These are phyloP conservation scores for Clarias laeviceps DNA, from an alignment of 2,797 vertebrate species.

Conservation along the genomic window DNA sequence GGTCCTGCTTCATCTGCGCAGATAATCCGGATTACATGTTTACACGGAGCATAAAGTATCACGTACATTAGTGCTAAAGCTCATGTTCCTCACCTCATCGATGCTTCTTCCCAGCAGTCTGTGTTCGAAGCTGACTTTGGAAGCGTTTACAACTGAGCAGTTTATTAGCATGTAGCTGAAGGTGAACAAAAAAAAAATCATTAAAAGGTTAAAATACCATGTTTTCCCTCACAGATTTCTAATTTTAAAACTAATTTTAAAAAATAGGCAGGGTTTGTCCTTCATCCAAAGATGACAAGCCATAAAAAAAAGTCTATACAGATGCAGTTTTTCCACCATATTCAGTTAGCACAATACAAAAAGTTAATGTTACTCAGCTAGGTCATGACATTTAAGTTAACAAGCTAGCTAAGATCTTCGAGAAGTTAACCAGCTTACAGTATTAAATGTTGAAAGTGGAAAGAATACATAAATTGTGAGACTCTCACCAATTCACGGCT, in stretches of 20 bases:
- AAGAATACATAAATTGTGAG: too few relatives aligned
- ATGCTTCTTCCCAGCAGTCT: slow-evolving; percentile 63
- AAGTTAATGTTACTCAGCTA: too few relatives aligned
- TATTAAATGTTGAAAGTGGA: too few relatives aligned
- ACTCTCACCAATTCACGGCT: slow-evolving; percentile 81
- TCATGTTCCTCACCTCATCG: slow-evolving; percentile 63
- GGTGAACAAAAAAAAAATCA: background rate
- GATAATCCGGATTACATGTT: background rate
- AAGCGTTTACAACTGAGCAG: slow-evolving; percentile 72
- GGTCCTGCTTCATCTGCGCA: slow-evolving; percentile 61
- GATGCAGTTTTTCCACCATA: too few relatives aligned
- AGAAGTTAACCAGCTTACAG: too few relatives aligned
- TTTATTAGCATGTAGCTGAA: slow-evolving; percentile 82
- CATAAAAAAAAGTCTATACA: background rate
- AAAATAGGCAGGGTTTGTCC: background rate
- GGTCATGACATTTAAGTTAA: too few relatives aligned
- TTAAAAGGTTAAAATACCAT: background rate
- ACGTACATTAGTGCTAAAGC: background rate
- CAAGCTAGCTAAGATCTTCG: too few relatives aligned
- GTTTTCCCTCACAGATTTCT: background rate
- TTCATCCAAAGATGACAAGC: background rate
- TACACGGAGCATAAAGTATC: background rate
- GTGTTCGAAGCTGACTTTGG: slow-evolving; percentile 74
- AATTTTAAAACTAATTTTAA: background rate
- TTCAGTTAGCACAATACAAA: too few relatives aligned